Evolutionary conservation across 2,113 vertebrate species (phyloP).

Genomic region (Hemiprocne comata): DNA sequence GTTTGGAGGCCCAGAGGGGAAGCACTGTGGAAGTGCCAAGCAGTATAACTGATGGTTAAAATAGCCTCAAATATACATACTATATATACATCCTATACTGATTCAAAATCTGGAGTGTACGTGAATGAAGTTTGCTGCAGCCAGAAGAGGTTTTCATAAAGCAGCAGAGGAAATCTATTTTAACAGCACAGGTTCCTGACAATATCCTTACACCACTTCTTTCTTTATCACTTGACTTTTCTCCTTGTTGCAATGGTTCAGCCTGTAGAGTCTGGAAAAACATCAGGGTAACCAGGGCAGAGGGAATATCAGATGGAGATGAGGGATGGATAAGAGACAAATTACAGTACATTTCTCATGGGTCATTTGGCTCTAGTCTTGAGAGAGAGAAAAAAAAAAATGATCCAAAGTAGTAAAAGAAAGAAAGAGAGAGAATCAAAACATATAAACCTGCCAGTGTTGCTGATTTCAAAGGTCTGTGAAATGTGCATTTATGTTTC

Average conservation of each 20-base stretch:
- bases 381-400: slow-evolving; percentile 40
- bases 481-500: slow-evolving; percentile 24
- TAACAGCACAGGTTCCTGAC: slow-evolving; percentile 1
- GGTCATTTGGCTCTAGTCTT: slow-evolving; percentile 66
- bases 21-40: slow-evolving; percentile 34
- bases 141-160: not conserved
- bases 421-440: slow-evolving; percentile 49
- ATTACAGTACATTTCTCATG: slow-evolving; percentile 67
- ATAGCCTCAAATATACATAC: not conserved
- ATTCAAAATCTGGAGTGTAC: not conserved
- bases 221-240: slow-evolving; percentile 58
- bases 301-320: slow-evolving; percentile 71
- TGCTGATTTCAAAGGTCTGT: slow-evolving; percentile 55
- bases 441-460: slow-evolving; percentile 68
- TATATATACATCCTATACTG: not conserved
- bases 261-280: slow-evolving; percentile 64
- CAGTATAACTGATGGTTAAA: slow-evolving; percentile 5
- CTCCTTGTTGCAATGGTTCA: slow-evolving; percentile 49
- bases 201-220: not conserved
- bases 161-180: not conserved
- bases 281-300: slow-evolving; percentile 72
- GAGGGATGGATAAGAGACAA: slow-evolving; percentile 62
- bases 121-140: not conserved
- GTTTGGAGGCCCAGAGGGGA: slow-evolving; percentile 52
- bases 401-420: slow-evolving; percentile 46